Base-by-base conservation (phyloP, 2,888 invertebrate species). In the Lepidonotus clava region DNA sequence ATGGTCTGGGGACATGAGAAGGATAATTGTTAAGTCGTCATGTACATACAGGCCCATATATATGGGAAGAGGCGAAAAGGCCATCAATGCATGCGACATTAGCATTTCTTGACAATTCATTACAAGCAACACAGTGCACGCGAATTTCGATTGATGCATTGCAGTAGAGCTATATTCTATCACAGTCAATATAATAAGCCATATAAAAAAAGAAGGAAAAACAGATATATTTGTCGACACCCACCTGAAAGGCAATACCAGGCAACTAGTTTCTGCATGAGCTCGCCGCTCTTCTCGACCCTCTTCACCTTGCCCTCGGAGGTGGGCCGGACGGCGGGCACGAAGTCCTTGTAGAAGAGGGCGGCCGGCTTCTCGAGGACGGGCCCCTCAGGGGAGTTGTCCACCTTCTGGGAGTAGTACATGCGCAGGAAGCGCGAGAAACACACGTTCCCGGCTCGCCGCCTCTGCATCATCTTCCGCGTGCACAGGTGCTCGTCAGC, bases 181-280 rank as follows among this genome's bases (percentile, higher is more conserved):
- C n/a, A n/a, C n/a, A n/a, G n/a, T n/a, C n/a, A n/a, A n/a, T n/a
- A n/a, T n/a, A n/a, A n/a, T n/a, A n/a, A n/a, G n/a, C n/a, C n/a
- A n/a, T n/a, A n/a, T n/a, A n/a, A n/a, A n/a, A n/a, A n/a, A n/a
- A n/a, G n/a, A n/a, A n/a, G n/a, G n/a, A n/a, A n/a, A n/a, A n/a
- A n/a, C n/a, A n/a, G 46, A 46, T 46, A 46, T 11, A 46, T 11
- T 56, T 5, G 71, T 6, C 6, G 6, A 21, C 18, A 76, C 76
- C 4, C 21, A 76, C 76, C 76, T 36, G 76, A 76, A 14, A 76
- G 76, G 38, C 76, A 76, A n/a, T 40, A n/a, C 76, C 76, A 76
- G 38, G 38, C 76, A 1, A 76, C 76, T 38, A 76, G 34, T 34
- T 76, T 76, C 40, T 76, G 76, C 76, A 76, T 76, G 8, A 40